Base-by-base conservation (phyloP, 2,888 invertebrate genomes). In the Nephrotoma flavescens region DNA sequence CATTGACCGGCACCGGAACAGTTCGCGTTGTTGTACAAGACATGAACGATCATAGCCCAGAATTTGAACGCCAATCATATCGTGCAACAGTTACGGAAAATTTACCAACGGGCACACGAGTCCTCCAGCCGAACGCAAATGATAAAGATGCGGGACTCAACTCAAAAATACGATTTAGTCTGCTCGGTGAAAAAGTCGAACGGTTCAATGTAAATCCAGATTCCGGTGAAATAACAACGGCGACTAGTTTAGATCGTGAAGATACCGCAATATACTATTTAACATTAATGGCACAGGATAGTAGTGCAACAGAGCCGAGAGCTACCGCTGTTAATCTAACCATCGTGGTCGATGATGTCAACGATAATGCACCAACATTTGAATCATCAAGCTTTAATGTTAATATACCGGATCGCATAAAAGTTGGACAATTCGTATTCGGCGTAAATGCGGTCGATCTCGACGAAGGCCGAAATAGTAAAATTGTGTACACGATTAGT, bases 41-140 rank as follows among this genome's bases (percentile, higher is more conserved):
- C 91, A 96, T 97, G 87, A 98, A 98, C 91, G 98, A 98, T 91
- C 97, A 98, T 91, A 95, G 95, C 88, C 98, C 98, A 0, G 95
- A 95, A 89, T 98, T 98, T 91, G 95, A 95, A 89, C 93, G 96
- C 86, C 95, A 96, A 90, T 95, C 95, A 87, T 97, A 97, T 90
- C 94, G 94, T 88, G 95, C 96, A 0, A 93, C 92, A 86, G 95
- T 98, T 0, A 93, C 94, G 88, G 99, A 99, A 93, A 98, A 98
- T 91, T 92, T 95, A 86, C 94, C 96, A 1, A 91, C 95, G 15
- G 96, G 96, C 42, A 95, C 96, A 0, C 93, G 94, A 89, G 96
- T 98, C 2, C 93, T 97, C 7, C 94, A 94, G 87, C 95, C 97
- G 0, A 92, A 93, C 87, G 98, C 98, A 4, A 94, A 93, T 0